A percentile compares a stretch with the other conserved stretches of the same genome.
Evolutionary conservation across 2,797 vertebrate species (phyloP).

Genomic region (Neoniphon sammara): DNA sequence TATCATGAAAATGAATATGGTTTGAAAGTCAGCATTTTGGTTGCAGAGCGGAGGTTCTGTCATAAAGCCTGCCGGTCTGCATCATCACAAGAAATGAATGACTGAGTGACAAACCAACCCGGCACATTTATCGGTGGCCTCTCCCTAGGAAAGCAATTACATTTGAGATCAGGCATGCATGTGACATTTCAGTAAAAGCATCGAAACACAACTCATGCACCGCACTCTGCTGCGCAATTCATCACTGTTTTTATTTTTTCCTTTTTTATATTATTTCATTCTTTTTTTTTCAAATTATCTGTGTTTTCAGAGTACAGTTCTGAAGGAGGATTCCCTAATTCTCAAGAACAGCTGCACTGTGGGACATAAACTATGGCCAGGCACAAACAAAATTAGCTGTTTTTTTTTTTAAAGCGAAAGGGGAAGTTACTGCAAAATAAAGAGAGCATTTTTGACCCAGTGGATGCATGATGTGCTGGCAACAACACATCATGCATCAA

Average conservation of each 20-base stretch:
- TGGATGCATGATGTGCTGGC: too few relatives aligned
- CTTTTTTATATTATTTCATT: not conserved
- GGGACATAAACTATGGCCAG: not conserved
- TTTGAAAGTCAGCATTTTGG: constrained; percentile 65
- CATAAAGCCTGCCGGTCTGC: constrained; percentile 56
- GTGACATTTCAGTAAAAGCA: constrained; percentile 87
- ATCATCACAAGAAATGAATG: constrained; percentile 66
- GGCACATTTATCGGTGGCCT: constrained; percentile 72
- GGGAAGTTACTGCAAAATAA: not conserved
- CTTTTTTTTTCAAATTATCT: not conserved
- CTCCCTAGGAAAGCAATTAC: constrained; percentile 78
- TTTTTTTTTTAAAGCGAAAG: not conserved
- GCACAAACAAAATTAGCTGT: not conserved
- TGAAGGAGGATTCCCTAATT: not conserved
- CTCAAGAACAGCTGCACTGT: not conserved
- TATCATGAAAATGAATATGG: constrained; percentile 41
- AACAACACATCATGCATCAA: too few relatives aligned
- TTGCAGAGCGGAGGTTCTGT: constrained; percentile 51
- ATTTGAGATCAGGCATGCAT: constrained; percentile 71
- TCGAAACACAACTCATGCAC: constrained; percentile 50
- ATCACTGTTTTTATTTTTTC: constrained; percentile 3
- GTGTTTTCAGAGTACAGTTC: constrained; percentile 3
- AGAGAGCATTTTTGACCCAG: not conserved
- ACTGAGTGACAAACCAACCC: constrained; percentile 58
- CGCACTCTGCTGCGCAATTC: constrained; percentile 43